Conservation (phyloP, 2,888 invertebrate species). For the Epistrophe grossulariae region DNA sequence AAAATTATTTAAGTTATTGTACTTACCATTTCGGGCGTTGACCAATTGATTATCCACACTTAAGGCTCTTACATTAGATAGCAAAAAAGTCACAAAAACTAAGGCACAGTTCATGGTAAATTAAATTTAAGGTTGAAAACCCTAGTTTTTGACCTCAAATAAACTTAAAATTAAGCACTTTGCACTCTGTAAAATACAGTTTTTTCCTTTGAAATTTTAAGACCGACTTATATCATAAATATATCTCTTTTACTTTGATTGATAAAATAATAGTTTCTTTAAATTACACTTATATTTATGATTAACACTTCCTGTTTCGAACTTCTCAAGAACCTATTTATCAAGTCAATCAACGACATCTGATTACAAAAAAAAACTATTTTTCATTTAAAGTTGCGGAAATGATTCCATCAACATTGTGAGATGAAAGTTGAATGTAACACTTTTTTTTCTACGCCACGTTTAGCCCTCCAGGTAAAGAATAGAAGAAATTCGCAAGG, state of each 20-base stretch:
- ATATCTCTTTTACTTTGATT: conserved; percentile 44
- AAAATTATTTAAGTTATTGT: not conserved
- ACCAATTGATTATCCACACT: conserved; percentile 83
- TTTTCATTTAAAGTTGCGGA: conserved; percentile 17
- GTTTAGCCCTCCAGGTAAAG: conserved; percentile 25
- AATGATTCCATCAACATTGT: conserved; percentile 35
- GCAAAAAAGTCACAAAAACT: conserved; percentile 71
- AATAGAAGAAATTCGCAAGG: conserved; percentile 32
- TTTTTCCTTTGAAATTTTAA: not conserved
- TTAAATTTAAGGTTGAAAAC: conserved; percentile 59
- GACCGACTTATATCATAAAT: not conserved
- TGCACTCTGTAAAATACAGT: not conserved
- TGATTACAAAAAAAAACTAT: conserved; percentile 13
- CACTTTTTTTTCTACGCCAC: conserved; percentile 53
- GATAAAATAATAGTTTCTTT: conserved; percentile 40
- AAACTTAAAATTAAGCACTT: conserved; percentile 56
- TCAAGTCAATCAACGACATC: conserved; percentile 3
- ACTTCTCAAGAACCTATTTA: conserved; percentile 10
- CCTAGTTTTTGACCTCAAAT: conserved; percentile 63
- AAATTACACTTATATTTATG: conserved; percentile 46
- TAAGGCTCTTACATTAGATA: conserved; percentile 73
- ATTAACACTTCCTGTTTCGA: conserved; percentile 7
- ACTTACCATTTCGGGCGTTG: conserved; percentile 83
- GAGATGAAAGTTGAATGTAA: conserved; percentile 73
- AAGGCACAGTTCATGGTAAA: conserved; percentile 68